These are phyloP conservation scores for Catotricha subobsoleta DNA, from an alignment of 2,888 invertebrate species.

Conservation along the genomic window DNA sequence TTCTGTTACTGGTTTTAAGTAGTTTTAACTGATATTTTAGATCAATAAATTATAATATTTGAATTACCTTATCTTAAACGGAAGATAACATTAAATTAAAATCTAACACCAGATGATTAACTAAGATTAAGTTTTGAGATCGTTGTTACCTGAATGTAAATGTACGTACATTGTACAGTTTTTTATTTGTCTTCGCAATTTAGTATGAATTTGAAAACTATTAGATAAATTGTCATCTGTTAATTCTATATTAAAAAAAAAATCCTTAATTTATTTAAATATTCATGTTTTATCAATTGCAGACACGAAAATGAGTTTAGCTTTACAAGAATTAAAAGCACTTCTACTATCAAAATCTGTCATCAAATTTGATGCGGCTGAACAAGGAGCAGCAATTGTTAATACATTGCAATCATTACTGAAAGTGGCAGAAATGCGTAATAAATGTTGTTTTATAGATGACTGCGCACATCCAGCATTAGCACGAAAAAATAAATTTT, in stretches of 20 bases:
- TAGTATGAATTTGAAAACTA: no score
- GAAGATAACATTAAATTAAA: background rate
- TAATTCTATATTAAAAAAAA: no score
- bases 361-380: conserved; percentile 19
- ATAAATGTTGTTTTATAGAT: conserved; percentile 2
- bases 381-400: conserved; percentile 22
- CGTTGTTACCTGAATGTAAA: no score
- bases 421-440: conserved; percentile 25
- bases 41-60: no score
- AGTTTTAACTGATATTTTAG: no score
- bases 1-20: no score
- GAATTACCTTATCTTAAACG: background rate
- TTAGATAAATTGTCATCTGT: no score
- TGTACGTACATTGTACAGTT: no score
- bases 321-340: conserved; percentile 17
- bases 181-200: no score
- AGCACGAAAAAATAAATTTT: background rate
- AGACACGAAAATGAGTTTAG: conserved; percentile 9
- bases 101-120: no score
- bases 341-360: conserved; percentile 21
- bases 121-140: no score
- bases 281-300: no score
- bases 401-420: conserved; percentile 25
- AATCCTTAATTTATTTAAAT: conserved; percentile 16
- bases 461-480: background rate